Percentiles rank a stretch among this genome's conserved stretches.
These are phyloP conservation scores for Cryptocephalus moraei DNA, from an alignment of 2,888 invertebrate species.

Conservation along the genomic window DNA sequence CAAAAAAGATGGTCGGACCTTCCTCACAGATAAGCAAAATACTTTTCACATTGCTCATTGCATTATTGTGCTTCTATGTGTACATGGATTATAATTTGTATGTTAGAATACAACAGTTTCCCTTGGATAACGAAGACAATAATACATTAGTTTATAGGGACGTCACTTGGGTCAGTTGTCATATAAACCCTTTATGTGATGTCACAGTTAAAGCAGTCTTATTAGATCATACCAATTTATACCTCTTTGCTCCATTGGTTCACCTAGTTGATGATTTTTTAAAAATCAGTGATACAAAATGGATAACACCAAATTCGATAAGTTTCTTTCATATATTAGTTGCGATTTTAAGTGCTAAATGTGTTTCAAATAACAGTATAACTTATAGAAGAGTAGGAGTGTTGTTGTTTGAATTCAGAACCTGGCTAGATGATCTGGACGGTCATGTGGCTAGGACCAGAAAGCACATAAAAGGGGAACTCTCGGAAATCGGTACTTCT, in stretches of 20 bases:
- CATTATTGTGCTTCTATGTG: conserved; percentile 52
- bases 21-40: conserved; percentile 64
- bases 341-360: conserved; percentile 63
- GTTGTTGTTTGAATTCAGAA: conserved; percentile 67
- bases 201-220: conserved; percentile 76
- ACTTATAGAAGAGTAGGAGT: conserved; percentile 63
- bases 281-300: conserved; percentile 32
- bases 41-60: conserved; percentile 47
- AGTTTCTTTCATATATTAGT: conserved; percentile 70
- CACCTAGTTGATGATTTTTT: conserved; percentile 57
- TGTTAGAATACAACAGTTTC: conserved; percentile 59
- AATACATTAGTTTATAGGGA: conserved; percentile 40
- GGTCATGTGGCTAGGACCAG: conserved; percentile 75
- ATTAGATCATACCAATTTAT: conserved; percentile 76
- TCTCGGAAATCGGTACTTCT: conserved; percentile 67
- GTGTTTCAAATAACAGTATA: conserved; percentile 63
- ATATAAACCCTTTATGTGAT: conserved; percentile 64
- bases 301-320: conserved; percentile 75
- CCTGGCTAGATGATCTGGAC: conserved; percentile 77
- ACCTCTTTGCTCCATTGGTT: conserved; percentile 71
- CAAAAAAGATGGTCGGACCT: conserved; percentile 56
- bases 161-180: conserved; percentile 54
- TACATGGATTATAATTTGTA: conserved; percentile 66
- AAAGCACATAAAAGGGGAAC: conserved; percentile 64
- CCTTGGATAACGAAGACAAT: conserved; percentile 40